Percentiles rank a stretch among this genome's conserved stretches.
Evolutionary conservation across 2,113 vertebrate genomes (phyloP).

Genomic region (Tinamus guttatus): DNA sequence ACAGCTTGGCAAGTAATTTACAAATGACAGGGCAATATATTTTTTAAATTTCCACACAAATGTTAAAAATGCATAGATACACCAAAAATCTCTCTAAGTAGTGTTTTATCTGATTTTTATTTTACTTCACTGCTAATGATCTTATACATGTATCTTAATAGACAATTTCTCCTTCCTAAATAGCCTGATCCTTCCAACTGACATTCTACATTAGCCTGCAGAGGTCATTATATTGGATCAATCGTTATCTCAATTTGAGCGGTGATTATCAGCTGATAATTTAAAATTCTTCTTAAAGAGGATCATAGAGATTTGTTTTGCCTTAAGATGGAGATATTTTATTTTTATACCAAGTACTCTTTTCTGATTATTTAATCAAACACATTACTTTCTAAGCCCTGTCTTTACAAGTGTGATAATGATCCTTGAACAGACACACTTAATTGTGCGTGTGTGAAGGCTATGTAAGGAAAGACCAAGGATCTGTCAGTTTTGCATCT

Average conservation of each 20-base stretch:
- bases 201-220: not conserved
- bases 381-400: not conserved
- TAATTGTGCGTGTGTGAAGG: not conserved
- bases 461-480: not conserved
- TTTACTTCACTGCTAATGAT: not conserved
- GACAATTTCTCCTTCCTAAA: not conserved
- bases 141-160: not conserved
- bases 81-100: not conserved
- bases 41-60: not conserved
- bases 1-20: not conserved
- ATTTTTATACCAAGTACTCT: not conserved
- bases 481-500: not conserved
- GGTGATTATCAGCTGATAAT: not conserved
- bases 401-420: not conserved
- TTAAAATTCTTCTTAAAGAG: not conserved
- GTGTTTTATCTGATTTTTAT: not conserved
- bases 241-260: not conserved
- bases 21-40: not conserved
- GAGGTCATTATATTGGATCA: not conserved
- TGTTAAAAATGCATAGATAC: fast-evolving
- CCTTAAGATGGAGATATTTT: not conserved
- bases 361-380: not conserved
- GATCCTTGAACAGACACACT: not conserved
- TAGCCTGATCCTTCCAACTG: not conserved
- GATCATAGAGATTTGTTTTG: fast-evolving